phyloP scores from a whole-genome alignment of 2,888 invertebrate species.

The Epirrhoe alternata region DNA sequence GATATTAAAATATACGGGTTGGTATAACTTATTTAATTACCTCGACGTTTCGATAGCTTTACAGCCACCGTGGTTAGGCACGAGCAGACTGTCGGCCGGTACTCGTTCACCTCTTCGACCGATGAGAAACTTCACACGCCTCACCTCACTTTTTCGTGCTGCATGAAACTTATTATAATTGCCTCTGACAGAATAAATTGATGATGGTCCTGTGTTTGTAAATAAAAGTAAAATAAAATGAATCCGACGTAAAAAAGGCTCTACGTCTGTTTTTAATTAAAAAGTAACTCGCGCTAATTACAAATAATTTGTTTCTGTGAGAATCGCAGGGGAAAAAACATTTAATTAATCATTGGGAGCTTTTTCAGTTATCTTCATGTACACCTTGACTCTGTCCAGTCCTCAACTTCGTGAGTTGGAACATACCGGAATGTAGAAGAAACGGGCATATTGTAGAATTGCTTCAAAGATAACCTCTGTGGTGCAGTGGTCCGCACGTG shows the following conservation, averaged over 20 bases:
- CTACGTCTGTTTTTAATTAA: conserved; percentile 19
- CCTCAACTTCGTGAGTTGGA: too few species aligned
- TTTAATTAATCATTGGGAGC: conserved; percentile 7
- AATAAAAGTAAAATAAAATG: conserved; percentile 1
- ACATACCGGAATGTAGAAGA: too few species aligned
- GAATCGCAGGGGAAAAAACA: conserved; percentile 1
- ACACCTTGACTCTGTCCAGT: not conserved
- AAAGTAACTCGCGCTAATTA: conserved; percentile 10
- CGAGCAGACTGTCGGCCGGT: too few species aligned
- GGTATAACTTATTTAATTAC: too few species aligned
- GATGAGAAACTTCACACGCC: too few species aligned
- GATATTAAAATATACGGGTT: too few species aligned
- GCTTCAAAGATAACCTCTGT: too few species aligned
- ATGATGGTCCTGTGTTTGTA: not conserved
- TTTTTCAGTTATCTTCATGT: not conserved
- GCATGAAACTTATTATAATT: not conserved
- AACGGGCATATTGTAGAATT: too few species aligned
- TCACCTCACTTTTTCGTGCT: not conserved
- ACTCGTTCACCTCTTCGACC: too few species aligned
- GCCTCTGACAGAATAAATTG: not conserved
- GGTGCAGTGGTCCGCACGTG: too few species aligned
- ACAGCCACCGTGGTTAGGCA: too few species aligned
- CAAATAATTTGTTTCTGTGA: conserved; percentile 11
- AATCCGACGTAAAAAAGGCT: conserved; percentile 5
- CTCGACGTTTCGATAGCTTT: too few species aligned